Conservation (phyloP, 35 echinoderm and acorn worm genomes). For the Apostichopus californicus region DNA sequence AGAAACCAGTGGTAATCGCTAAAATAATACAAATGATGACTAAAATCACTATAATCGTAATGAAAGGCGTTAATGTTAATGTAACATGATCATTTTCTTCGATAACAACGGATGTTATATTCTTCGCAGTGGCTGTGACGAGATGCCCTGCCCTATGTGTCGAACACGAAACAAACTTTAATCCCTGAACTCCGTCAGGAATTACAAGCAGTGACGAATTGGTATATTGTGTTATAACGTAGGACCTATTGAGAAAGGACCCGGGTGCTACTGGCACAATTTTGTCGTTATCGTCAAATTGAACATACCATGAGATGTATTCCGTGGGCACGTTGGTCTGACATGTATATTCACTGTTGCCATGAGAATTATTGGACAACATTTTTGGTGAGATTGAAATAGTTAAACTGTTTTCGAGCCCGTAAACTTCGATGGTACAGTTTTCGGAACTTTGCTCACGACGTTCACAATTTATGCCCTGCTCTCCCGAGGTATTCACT, state of each 20-base stretch:
- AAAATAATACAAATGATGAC: neutral
- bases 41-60: neutral
- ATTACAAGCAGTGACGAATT: neutral
- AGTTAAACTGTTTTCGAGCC: neutral
- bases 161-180: slow-evolving; percentile 13
- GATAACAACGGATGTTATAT: neutral
- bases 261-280: neutral
- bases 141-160: neutral
- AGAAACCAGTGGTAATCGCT: neutral
- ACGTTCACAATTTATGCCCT: neutral
- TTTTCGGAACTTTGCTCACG: neutral
- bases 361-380: neutral
- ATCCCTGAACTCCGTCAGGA: neutral
- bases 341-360: neutral
- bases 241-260: neutral
- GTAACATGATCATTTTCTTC: neutral
- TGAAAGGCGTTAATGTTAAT: neutral
- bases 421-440: neutral
- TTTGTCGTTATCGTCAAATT: neutral
- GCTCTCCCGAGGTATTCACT: neutral
- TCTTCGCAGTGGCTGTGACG: neutral
- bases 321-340: neutral
- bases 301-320: neutral
- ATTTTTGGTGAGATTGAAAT: neutral
- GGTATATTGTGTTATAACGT: neutral